Conservation (phyloP, 1,140 invertebrate genomes). For the Drosophila teissieri region DNA sequence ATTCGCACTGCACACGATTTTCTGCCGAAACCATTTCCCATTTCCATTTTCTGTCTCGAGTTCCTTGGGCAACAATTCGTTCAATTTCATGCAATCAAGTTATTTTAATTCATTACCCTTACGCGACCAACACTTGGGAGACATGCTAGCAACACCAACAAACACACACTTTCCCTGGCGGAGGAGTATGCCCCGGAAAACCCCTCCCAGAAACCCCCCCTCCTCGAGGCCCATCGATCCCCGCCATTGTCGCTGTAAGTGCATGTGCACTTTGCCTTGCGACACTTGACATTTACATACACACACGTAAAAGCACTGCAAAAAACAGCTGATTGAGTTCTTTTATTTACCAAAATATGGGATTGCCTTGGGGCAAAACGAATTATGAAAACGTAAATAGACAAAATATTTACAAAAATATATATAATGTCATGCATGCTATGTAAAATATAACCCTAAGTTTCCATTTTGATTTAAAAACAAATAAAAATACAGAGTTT, state of each 20-base stretch:
- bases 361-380: background rate
- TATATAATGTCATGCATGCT: too few relatives aligned
- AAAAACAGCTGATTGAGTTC: background rate
- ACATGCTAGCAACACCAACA: constrained; percentile 56
- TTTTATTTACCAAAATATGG: too few relatives aligned
- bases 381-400: too few relatives aligned
- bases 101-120: constrained; percentile 83
- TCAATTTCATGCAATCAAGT: constrained; percentile 83
- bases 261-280: constrained; percentile 65
- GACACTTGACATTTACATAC: constrained; percentile 45
- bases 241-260: constrained; percentile 38
- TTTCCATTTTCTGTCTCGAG: constrained; percentile 36
- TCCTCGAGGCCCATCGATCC: constrained; percentile 24
- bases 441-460: too few relatives aligned
- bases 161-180: constrained; percentile 23
- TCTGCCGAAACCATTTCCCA: constrained; percentile 21
- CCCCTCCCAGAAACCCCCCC: too few relatives aligned
- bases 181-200: background rate
- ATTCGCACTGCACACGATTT: constrained; percentile 31
- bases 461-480: too few relatives aligned
- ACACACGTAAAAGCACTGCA: constrained; percentile 9
- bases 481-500: background rate
- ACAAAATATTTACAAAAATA: too few relatives aligned
- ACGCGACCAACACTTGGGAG: constrained; percentile 79
- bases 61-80: constrained; percentile 73